Base-by-base conservation (phyloP, 2,797 vertebrate genomes). In the Schizothorax lantsangensis region DNA sequence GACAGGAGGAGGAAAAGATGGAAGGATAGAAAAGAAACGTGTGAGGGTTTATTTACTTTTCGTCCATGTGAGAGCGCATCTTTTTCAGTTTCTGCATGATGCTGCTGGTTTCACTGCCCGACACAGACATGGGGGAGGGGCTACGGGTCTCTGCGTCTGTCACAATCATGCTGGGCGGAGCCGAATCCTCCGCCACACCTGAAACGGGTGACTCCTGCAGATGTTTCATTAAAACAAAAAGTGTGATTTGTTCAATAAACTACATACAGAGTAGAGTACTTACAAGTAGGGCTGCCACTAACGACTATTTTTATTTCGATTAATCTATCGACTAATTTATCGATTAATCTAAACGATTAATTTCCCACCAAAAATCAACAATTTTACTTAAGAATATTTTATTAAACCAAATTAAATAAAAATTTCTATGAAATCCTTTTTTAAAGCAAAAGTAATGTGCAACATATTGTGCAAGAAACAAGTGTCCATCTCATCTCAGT, bases 21-120 rank as follows among this genome's bases (percentile, higher is more conserved):
- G 21, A 81, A 81, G 30, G 7, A 33, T n/a, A 43, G 26, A 52
- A 38, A 66, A 43, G 33, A 66, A 75, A 74, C 57, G 30, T 1
- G 6, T 72, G 14, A 47, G n/a, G 21, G 47, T 59, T 81, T 81
- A 59, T 81, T 85, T 85, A 85, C 83, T 85, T 99, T 92, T 99
- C 97, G 91, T 99, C 98, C 96, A 96, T 98, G 89, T 97, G 97
- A 89, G 96, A 97, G 90, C 96, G 97, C 97, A 99, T 99, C 95
- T 98, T 99, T 94, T 99, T 99, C 43, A 99, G 96, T 90, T 98
- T 99, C 93, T 99, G 97, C 98, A 99, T 98, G 92, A 99, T 99
- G 94, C 98, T 99, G 93, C 98, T 99, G 0, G 98, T 99, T 91
- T 99, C 98, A 86, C 97, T 99, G 90, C 98, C 98, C 38, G 98